Base-by-base conservation (phyloP, 2,888 invertebrate species). In the Toxonevra muliebris region DNA sequence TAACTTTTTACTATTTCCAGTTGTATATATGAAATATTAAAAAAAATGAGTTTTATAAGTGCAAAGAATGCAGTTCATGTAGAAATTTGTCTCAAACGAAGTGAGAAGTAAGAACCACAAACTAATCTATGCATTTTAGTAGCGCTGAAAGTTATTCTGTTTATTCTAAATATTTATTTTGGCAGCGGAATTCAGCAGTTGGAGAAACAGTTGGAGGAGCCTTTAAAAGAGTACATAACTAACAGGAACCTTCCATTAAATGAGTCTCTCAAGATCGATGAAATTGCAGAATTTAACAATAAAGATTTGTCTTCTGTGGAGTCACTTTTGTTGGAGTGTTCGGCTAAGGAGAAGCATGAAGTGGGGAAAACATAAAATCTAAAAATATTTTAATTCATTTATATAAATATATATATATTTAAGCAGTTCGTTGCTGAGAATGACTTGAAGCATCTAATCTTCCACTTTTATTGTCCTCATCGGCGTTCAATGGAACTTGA, bases 401-500 rank as follows among this genome's bases (percentile, higher is more conserved):
- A 10, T 61, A 40, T n/a, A n/a, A n/a, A n/a, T n/a, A 10, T 45
- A 43, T 20, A n/a, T 61, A 4, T 17, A 11, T 65, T 50, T 7
- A 9, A n/a, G 20, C 41, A 73, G 73, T 40, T 68, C 2, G 19
- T 72, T 2, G 54, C 58, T 8, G 52, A 69, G 5, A 53, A 53
- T 9, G 70, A 73, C 60, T 59, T 69, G 9, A 59, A 72, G n/a
- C 55, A 66, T 45, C 70, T 74, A 20, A 62, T 69, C 11, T 82
- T 76, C 52, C 80, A 84, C 66, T 81, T 81, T 61, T 85, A 84
- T 68, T 76, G 76, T 71, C 75, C 79, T 0, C 77, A 82, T 57
- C 73, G 73, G 2, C 74, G 78, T 1, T 75, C 72, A n/a, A 69
- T 73, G 50, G 81, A 79, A 41, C 68, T 79, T 8, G 85, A 84